phyloP scores from a whole-genome alignment of 1,140 invertebrate genomes.

The Lasaia peninsularis region DNA sequence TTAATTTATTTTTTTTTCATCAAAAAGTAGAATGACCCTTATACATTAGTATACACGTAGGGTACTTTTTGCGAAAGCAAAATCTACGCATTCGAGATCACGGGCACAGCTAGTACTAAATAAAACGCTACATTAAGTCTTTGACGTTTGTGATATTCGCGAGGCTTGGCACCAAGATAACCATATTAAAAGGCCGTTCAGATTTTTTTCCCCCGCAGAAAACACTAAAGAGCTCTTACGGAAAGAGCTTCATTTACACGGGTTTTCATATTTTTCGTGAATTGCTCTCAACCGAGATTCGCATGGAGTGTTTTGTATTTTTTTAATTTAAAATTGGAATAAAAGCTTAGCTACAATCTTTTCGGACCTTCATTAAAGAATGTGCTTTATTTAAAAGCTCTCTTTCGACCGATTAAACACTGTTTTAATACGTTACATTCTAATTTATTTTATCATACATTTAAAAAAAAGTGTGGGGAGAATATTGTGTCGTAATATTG shows the following conservation, averaged over 20 bases:
- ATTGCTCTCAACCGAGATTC: slow-evolving; percentile 23
- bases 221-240: slow-evolving; percentile 19
- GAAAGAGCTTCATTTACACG: slow-evolving; percentile 30
- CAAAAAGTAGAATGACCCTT: too few species aligned
- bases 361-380: neutral
- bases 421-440: neutral
- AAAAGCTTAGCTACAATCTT: slow-evolving; percentile 1
- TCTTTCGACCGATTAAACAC: neutral
- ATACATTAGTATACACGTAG: too few species aligned
- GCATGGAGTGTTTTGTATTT: slow-evolving; percentile 15
- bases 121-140: slow-evolving; percentile 8
- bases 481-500: too few species aligned
- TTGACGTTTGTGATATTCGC: neutral
- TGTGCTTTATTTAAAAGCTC: neutral
- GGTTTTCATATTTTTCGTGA: slow-evolving; percentile 25
- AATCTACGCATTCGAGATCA: too few species aligned
- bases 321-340: slow-evolving; percentile 1
- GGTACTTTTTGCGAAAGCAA: too few species aligned
- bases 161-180: slow-evolving; percentile 14
- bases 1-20: too few species aligned
- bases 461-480: too few species aligned
- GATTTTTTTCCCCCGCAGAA: slow-evolving; percentile 17
- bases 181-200: slow-evolving; percentile 17
- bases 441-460: neutral
- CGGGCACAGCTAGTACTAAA: too few species aligned